Evolutionary conservation across 1,140 invertebrate species (phyloP).

Genomic region (Vanessa atalanta): DNA sequence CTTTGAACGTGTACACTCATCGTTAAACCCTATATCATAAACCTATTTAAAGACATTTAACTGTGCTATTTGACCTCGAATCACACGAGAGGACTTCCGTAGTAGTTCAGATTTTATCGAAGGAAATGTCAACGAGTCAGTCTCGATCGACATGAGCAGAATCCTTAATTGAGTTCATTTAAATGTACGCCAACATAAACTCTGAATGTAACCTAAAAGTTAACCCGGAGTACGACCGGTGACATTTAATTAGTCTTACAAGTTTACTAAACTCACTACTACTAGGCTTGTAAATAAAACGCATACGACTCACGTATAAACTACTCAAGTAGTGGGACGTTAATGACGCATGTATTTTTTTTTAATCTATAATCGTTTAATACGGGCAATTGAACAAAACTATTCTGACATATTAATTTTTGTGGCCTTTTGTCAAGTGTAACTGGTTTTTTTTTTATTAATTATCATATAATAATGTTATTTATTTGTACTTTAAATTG

Average conservation of each 20-base stretch:
- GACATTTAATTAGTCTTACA: constrained; percentile 19
- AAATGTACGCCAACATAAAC: constrained; percentile 11
- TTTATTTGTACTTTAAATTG: no score
- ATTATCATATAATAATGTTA: no score
- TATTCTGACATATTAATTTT: no score
- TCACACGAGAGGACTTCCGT: background rate
- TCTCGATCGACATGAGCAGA: background rate
- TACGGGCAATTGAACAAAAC: no score
- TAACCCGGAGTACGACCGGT: background rate
- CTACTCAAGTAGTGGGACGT: no score
- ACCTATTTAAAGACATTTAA: constrained; percentile 5
- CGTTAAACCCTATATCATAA: background rate
- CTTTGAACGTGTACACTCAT: background rate
- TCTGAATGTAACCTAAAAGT: background rate
- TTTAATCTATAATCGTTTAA: no score
- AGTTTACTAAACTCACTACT: background rate
- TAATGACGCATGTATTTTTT: no score
- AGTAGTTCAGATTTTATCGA: constrained; percentile 1
- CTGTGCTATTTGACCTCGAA: background rate
- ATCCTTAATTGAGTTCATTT: background rate
- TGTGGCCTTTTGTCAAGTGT: no score
- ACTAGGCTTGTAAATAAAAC: background rate
- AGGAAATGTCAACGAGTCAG: constrained; percentile 4
- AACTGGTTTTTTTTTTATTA: no score
- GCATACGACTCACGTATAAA: no score